A percentile compares a stretch with the other conserved stretches of the same genome.
These are phyloP conservation scores for Drosophila formosana DNA, from an alignment of 2,888 invertebrate species.

Conservation along the genomic window DNA sequence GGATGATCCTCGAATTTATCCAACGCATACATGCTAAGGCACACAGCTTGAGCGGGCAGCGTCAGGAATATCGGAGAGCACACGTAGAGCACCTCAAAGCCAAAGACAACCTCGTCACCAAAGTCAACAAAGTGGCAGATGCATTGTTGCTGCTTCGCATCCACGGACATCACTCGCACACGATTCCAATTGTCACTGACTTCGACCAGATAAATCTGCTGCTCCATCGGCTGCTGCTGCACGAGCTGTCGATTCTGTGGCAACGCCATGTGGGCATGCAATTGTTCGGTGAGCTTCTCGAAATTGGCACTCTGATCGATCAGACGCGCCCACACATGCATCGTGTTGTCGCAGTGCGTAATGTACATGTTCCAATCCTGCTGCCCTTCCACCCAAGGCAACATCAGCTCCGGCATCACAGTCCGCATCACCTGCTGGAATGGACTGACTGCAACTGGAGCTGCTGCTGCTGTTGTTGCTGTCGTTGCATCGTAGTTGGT, in stretches of 20 bases:
- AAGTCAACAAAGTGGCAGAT: slow-evolving; percentile 91
- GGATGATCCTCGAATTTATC: slow-evolving; percentile 87
- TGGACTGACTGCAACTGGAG: neutral
- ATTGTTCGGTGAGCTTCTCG: slow-evolving; percentile 86
- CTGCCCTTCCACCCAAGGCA: slow-evolving; percentile 78
- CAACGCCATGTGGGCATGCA: slow-evolving; percentile 85
- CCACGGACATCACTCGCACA: slow-evolving; percentile 86
- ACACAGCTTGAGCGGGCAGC: slow-evolving; percentile 90
- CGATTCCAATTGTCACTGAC: slow-evolving; percentile 87
- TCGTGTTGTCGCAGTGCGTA: slow-evolving; percentile 87
- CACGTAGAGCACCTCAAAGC: slow-evolving; percentile 86
- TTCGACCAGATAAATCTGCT: slow-evolving; percentile 83
- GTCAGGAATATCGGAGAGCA: slow-evolving; percentile 88
- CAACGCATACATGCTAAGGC: slow-evolving; percentile 89
- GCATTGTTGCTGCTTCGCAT: slow-evolving; percentile 85
- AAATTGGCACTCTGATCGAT: slow-evolving; percentile 88
- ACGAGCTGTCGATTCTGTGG: slow-evolving; percentile 70
- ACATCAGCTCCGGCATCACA: slow-evolving; percentile 44
- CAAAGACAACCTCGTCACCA: slow-evolving; percentile 89
- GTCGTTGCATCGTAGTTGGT: slow-evolving; percentile 8
- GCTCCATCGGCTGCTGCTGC: slow-evolving; percentile 52
- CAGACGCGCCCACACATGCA: slow-evolving; percentile 89
- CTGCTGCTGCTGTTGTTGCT: neutral
- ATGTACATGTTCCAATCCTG: slow-evolving; percentile 87
- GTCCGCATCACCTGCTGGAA: neutral